Evolutionary conservation across 2,888 invertebrate species (phyloP), one percentile per base, ranked within the genome.

Genomic region (Periphyllus acericola): DNA sequence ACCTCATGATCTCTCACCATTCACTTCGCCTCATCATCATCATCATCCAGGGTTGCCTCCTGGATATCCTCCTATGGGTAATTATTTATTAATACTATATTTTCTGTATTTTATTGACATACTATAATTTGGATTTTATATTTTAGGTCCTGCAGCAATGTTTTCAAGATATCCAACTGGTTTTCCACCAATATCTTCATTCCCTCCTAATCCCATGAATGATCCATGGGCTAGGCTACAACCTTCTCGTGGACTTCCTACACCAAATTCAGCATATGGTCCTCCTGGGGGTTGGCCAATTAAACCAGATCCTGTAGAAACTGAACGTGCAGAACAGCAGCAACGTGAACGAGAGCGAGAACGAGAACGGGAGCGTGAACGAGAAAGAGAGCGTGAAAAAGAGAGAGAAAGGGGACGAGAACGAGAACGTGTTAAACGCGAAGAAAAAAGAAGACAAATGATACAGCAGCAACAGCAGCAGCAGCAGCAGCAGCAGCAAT

Each of bases 161-260:
- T 97, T 96, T 92, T 95, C 95, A 88, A 93, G 96, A 90, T 96
- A 96, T 92, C 95, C 95, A 88, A 93, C 94, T 34, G 92, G 93
- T n/a, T 93, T 93, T 90, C 94, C 95, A 85, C 93, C 94, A 60
- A 94, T 95, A 90, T 93, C 94, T 90, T 94, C 94, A 74, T 91
- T 92, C 68, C 92, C 92, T 82, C 90, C 92, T 19, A 91, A 92
- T 82, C 91, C 92, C 25, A 92, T 93, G 82, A 94, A 94, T 90
- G 95, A 95, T 92, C 94, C 95, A 14, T 95, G 95, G 95, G 93
- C 95, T 92, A 93, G 94, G 93, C 94, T 92, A 91, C 92, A 91
- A 85, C 89, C 71, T 88, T 55, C 86, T 80, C 84, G 81, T 52
- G 90, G 90, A 21, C 89, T 90, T 34, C 89, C 90, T 21, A 80